These are phyloP conservation scores for Halcyon badia DNA, from an alignment of 2,797 vertebrate genomes.

Conservation along the genomic window DNA sequence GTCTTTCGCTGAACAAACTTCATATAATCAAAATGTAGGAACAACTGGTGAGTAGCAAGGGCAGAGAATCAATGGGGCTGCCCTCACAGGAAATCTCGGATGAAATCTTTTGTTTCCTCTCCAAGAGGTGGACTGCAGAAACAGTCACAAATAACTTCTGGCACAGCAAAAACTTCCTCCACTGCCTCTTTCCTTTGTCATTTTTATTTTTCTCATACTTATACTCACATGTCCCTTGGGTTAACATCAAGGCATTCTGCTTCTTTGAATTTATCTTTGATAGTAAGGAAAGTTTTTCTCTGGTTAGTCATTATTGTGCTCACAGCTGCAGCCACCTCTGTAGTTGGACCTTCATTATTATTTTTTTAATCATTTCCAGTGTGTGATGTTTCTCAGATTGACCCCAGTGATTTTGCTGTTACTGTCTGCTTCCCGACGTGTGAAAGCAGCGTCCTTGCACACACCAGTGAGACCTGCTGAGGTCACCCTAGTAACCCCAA, in stretches of 20 bases:
- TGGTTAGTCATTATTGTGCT: conserved; percentile 11
- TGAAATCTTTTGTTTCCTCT: background rate
- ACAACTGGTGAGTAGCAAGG: background rate
- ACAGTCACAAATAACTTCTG: background rate
- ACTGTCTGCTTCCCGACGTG: background rate
- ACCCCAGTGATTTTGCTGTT: background rate
- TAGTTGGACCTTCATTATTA: background rate
- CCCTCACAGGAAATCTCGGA: background rate
- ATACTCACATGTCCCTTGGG: background rate
- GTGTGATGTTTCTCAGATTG: background rate
- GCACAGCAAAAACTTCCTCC: background rate
- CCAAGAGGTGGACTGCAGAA: background rate
- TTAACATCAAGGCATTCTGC: conserved; percentile 39
- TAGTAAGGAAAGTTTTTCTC: background rate
- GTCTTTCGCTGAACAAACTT: background rate
- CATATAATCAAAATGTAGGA: background rate
- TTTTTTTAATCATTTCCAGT: conserved; percentile 6
- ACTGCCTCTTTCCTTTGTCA: background rate
- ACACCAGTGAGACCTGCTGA: background rate
- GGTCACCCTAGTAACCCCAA: background rate
- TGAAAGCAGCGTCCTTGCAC: background rate
- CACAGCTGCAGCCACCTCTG: conserved; percentile 26
- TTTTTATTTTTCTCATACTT: conserved; percentile 44
- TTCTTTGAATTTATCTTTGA: conserved; percentile 32
- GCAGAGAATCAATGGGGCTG: background rate